Conservation (phyloP, 2,113 vertebrate genomes). For the Rhegmatorhina hoffmannsi region DNA sequence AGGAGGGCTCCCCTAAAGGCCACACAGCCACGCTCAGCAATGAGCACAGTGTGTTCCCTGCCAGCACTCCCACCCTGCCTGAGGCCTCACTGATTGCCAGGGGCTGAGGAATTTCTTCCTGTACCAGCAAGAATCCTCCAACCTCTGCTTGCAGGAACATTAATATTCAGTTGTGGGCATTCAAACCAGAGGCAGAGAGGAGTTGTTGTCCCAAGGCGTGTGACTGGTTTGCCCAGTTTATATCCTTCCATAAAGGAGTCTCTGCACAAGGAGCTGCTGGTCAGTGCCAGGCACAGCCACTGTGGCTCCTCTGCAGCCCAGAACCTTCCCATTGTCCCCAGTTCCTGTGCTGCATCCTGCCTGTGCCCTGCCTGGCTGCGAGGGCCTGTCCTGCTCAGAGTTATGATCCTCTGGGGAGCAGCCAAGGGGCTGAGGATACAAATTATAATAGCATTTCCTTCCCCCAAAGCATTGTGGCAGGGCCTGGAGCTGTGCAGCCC, state of each 20-base stretch:
- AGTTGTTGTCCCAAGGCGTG: rapidly evolving
- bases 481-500: background rate
- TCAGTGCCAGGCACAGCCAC: background rate
- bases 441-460: constrained; percentile 36
- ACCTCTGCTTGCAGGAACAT: background rate
- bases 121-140: background rate
- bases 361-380: constrained; percentile 7
- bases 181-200: background rate
- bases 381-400: background rate
- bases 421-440: constrained; percentile 51
- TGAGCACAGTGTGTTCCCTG: background rate
- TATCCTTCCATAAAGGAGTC: rapidly evolving
- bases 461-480: constrained; percentile 29
- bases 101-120: background rate
- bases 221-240: background rate
- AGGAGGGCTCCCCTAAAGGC: background rate
- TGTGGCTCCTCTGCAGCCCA: background rate
- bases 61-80: background rate
- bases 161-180: background rate
- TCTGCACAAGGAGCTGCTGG: background rate
- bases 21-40: no score
- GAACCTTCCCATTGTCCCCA: constrained; percentile 51
- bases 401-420: constrained; percentile 2
- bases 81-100: background rate
- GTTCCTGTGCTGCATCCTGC: constrained; percentile 55